These are phyloP conservation scores for Oenanthe melanoleuca DNA, from an alignment of 2,113 vertebrate genomes.

Conservation along the genomic window DNA sequence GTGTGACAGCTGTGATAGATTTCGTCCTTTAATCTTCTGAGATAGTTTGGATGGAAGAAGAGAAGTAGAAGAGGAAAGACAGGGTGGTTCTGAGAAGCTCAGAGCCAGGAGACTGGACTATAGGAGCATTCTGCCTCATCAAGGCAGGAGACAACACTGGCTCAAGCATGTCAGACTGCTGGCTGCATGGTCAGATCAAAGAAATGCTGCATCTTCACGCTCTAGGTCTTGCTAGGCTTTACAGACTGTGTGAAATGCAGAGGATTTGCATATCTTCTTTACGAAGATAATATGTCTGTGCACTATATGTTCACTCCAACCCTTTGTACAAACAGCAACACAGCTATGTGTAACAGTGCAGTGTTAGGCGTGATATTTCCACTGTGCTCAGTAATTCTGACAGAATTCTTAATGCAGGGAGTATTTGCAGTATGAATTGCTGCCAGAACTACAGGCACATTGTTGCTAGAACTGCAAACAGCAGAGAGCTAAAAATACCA, in stretches of 20 bases:
- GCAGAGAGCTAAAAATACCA: neutral
- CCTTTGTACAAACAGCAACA: neutral
- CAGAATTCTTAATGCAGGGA: neutral
- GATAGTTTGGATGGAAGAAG: neutral
- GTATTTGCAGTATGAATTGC: neutral
- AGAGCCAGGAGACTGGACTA: neutral
- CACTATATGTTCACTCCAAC: neutral
- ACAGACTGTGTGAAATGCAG: neutral
- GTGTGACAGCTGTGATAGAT: neutral
- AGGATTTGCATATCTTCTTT: neutral
- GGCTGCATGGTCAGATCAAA: neutral
- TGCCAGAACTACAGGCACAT: neutral
- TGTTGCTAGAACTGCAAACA: neutral
- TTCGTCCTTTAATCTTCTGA: neutral
- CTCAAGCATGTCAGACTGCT: neutral
- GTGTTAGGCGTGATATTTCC: neutral
- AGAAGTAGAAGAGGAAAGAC: neutral
- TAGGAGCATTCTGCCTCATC: neutral
- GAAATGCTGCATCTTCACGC: accelerated
- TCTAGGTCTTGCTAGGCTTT: neutral
- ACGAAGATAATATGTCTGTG: neutral
- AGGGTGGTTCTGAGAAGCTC: neutral
- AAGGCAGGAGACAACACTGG: neutral
- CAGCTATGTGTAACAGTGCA: neutral
- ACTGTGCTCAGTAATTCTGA: neutral